phyloP scores from a whole-genome alignment of 2,113 vertebrate genomes.

The Entomyzon cyanotis region DNA sequence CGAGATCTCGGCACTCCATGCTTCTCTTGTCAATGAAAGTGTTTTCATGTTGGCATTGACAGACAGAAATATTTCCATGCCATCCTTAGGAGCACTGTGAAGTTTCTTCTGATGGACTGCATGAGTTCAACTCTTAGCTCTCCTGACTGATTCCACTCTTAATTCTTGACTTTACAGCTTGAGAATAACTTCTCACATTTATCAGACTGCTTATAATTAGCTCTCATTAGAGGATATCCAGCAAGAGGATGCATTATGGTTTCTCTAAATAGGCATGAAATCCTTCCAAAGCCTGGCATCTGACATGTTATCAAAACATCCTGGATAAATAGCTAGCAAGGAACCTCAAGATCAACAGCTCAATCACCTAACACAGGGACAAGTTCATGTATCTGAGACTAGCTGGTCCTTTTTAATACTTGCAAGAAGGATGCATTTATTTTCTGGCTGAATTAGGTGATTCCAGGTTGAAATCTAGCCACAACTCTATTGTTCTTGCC shows the following conservation, averaged over 20 bases:
- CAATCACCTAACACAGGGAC: neutral
- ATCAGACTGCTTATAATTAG: slow-evolving; percentile 5
- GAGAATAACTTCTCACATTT: neutral
- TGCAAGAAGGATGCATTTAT: neutral
- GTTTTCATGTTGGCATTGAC: neutral
- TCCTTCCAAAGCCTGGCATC: slow-evolving; percentile 1
- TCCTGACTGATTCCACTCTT: neutral
- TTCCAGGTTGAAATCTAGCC: neutral
- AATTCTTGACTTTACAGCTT: slow-evolving; percentile 1
- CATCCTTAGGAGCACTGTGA: neutral
- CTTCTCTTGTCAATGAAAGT: neutral
- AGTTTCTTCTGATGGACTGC: neutral
- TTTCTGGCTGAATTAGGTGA: neutral
- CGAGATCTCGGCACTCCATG: neutral
- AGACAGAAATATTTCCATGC: neutral
- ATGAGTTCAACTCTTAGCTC: neutral
- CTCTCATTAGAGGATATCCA: slow-evolving; percentile 11
- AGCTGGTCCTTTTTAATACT: neutral
- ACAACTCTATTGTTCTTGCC: neutral
- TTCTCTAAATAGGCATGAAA: slow-evolving; percentile 39
- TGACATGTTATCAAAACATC: neutral
- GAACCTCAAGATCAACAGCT: neutral
- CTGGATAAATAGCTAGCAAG: slow-evolving; percentile 32
- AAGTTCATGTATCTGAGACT: neutral
- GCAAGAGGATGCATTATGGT: neutral